phyloP scores from a whole-genome alignment of 2,797 vertebrate genomes.

The Lateolabrax maculatus region DNA sequence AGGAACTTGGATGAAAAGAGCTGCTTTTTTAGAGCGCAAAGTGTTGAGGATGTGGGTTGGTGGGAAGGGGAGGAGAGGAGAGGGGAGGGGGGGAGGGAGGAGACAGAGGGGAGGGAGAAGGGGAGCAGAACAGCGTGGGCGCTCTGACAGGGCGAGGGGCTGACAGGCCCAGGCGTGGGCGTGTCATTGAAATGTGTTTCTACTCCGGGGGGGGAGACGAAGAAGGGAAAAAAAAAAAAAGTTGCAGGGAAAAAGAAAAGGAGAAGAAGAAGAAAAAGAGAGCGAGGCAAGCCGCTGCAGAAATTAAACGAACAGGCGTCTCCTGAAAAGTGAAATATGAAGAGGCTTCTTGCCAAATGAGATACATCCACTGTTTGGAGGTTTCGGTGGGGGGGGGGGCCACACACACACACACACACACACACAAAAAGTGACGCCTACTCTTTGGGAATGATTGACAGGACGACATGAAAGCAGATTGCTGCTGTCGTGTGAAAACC shows the following conservation, averaged over 20 bases:
- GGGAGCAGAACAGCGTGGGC: slow-evolving; percentile 80
- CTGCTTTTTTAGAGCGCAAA: slow-evolving; percentile 73
- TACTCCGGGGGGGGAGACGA: slow-evolving; percentile 62
- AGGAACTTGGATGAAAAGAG: slow-evolving; percentile 82
- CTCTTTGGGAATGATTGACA: slow-evolving; percentile 74
- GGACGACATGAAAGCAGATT: slow-evolving; percentile 72
- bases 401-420: background rate
- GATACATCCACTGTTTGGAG: slow-evolving; percentile 66
- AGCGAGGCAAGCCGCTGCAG: slow-evolving; percentile 50
- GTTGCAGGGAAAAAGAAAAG: slow-evolving; percentile 57
- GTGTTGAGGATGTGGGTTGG: slow-evolving; percentile 81
- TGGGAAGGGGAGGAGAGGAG: slow-evolving; percentile 58
- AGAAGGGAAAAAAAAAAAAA: slow-evolving; percentile 39
- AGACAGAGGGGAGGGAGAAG: slow-evolving; percentile 61
- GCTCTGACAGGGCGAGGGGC: slow-evolving; percentile 84
- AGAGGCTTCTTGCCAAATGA: slow-evolving; percentile 75
- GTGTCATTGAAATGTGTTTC: slow-evolving; percentile 86
- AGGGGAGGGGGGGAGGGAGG: slow-evolving; percentile 28
- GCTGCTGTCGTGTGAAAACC: slow-evolving; percentile 61
- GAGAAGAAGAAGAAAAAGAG: slow-evolving; percentile 23
- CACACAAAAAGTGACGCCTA: slow-evolving; percentile 68
- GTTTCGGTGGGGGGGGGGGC: slow-evolving; percentile 26
- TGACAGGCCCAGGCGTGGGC: slow-evolving; percentile 85
- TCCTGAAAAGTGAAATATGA: slow-evolving; percentile 74
- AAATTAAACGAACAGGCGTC: slow-evolving; percentile 74